These are phyloP conservation scores for Oscheius sp. DNA, from an alignment of 2,888 invertebrate species.

Conservation along the genomic window DNA sequence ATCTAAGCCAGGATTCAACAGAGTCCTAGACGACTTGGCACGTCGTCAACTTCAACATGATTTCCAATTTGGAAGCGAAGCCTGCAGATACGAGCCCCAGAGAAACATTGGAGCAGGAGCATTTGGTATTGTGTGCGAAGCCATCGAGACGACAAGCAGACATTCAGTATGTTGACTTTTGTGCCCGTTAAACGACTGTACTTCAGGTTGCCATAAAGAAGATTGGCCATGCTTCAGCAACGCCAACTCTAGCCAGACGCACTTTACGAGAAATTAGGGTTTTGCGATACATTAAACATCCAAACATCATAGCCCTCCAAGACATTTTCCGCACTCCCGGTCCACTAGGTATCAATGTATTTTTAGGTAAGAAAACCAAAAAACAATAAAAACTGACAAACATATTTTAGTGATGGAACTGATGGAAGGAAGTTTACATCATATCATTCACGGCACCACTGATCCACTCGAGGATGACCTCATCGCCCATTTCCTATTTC, in stretches of 20 bases:
- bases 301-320: conserved; percentile 66
- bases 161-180: conserved; percentile 42
- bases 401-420: conserved; percentile 67
- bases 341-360: conserved; percentile 67
- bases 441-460: conserved; percentile 64
- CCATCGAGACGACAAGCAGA: conserved; percentile 55
- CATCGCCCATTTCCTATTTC: conserved; percentile 61
- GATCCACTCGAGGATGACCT: conserved; percentile 63
- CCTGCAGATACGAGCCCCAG: conserved; percentile 60
- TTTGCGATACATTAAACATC: conserved; percentile 66
- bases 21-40: conserved; percentile 67
- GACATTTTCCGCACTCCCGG: conserved; percentile 71
- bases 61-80: conserved; percentile 65
- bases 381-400: not conserved
- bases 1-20: conserved; percentile 62
- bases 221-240: conserved; percentile 70
- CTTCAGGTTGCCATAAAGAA: conserved; percentile 69
- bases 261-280: conserved; percentile 70
- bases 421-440: conserved; percentile 69
- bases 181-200: conserved; percentile 4
- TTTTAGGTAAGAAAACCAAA: conserved; percentile 47
- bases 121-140: conserved; percentile 71
- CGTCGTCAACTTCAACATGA: conserved; percentile 67
- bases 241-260: conserved; percentile 68
- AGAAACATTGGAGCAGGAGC: conserved; percentile 70